Conservation (phyloP, 1,140 invertebrate species). For the Calephelis virginiensis region DNA sequence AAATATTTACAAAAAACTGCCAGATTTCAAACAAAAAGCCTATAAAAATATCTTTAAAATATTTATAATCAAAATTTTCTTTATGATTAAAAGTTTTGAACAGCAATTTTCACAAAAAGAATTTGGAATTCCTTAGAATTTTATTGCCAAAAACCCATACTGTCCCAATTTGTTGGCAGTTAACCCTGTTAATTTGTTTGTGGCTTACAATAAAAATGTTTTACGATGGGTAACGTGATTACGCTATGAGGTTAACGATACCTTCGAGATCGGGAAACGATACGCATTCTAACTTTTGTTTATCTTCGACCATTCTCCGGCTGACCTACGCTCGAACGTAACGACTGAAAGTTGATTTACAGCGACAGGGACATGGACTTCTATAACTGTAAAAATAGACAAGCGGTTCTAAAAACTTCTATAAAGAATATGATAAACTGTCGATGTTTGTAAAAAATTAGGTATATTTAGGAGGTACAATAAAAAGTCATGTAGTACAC, state of each 20-base stretch:
- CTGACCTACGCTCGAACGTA: slow-evolving; percentile 10
- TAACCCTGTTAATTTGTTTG: slow-evolving; percentile 64
- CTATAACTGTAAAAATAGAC: not conserved
- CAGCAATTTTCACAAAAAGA: too few relatives aligned
- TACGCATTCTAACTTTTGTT: slow-evolving; percentile 29
- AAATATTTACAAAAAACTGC: too few relatives aligned
- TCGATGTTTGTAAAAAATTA: too few relatives aligned
- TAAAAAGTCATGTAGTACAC: too few relatives aligned
- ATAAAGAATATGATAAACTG: too few relatives aligned
- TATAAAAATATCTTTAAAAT: too few relatives aligned
- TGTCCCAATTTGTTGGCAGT: slow-evolving; percentile 54
- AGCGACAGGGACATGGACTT: not conserved
- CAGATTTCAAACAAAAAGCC: too few relatives aligned
- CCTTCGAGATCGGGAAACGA: slow-evolving; percentile 48
- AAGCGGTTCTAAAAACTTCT: too few relatives aligned
- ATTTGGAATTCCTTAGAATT: too few relatives aligned
- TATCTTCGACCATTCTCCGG: slow-evolving; percentile 19
- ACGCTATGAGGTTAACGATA: slow-evolving; percentile 53
- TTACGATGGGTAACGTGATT: slow-evolving; percentile 58
- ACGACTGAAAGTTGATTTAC: slow-evolving; percentile 9
- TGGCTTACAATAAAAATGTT: slow-evolving; percentile 57
- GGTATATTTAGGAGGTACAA: too few relatives aligned
- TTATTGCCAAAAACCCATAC: slow-evolving; percentile 33
- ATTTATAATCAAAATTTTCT: too few relatives aligned
- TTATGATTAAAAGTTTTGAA: too few relatives aligned